Conservation (phyloP, 2,888 invertebrate genomes). For the Aspidiotus rigidus region DNA sequence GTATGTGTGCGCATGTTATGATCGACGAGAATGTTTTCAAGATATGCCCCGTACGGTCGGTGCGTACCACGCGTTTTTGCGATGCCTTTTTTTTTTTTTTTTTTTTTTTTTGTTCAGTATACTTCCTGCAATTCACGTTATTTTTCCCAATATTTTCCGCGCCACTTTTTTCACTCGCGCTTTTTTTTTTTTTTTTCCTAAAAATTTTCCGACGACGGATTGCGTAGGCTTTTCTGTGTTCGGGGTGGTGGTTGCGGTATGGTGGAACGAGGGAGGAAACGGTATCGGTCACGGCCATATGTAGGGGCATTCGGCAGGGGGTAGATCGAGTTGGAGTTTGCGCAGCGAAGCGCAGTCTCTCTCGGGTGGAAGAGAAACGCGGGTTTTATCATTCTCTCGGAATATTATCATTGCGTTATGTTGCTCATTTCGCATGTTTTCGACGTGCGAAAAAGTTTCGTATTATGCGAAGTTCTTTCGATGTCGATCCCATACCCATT, state of each 20-base stretch:
- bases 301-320: not conserved
- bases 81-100: too few species aligned
- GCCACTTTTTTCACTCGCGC: too few species aligned
- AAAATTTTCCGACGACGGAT: not conserved
- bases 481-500: not conserved
- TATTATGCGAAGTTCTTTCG: not conserved
- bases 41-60: too few species aligned
- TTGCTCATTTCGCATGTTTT: conserved; percentile 25
- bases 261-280: not conserved
- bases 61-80: too few species aligned
- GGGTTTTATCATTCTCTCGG: conserved; percentile 1
- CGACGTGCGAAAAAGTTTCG: not conserved
- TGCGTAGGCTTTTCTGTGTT: not conserved
- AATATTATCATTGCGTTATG: conserved; percentile 29
- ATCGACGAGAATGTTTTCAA: too few species aligned
- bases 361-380: not conserved
- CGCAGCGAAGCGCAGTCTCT: not conserved
- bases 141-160: too few species aligned
- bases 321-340: not conserved
- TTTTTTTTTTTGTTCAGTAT: too few species aligned
- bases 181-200: too few species aligned
- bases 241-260: too few species aligned
- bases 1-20: too few species aligned
- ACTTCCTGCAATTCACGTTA: too few species aligned
- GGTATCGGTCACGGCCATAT: not conserved